Base-by-base conservation (phyloP, 2,797 vertebrate genomes). In the Tadarida brasiliensis region DNA sequence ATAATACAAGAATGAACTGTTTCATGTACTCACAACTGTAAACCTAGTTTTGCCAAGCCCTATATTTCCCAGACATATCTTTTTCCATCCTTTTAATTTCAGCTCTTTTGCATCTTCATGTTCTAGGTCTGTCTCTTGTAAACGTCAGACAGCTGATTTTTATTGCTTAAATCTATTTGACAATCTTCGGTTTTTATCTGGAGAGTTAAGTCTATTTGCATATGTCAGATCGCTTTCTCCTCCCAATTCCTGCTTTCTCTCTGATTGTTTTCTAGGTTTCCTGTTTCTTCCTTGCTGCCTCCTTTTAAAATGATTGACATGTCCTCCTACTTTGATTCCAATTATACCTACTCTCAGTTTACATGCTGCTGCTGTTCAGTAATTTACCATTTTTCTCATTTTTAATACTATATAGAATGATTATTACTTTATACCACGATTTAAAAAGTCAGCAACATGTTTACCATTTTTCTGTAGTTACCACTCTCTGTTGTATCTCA, bases 271-370 rank as follows among this genome's bases (percentile, higher is more conserved):
- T 49, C 44, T 19, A 5, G 33, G 33, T 92, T 82, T 86, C 47
- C 74, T 77, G 19, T 68, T 71, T 91, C 57, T 68, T 68, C 68
- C 87, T 90, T 92, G 63, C 24, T 56, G 47, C 8, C 30, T 95
- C 87, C 68, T 91, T 86, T 76, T n/a, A 78, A 85, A 84, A 57
- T 88, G n/a, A 89, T 3, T 47, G 35, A 68, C 49, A 89, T 88
- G 90, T 88, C 73, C 63, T 81, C 56, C 54, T 56, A 47, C 63
- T 94, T 85, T 73, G 30, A 94, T 94, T 94, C 54, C 30, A 74
- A 11, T 89, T 83, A n/a, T 20, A 57, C 61, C 57, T 68, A 70
- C 54, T 90, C 22, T 90, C 39, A 39, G 26, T 87, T 80, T 70
- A 24, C 22, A 33, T 30, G 44, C 12, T 57, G 5, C 61, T 67